phyloP scores from a whole-genome alignment of 64 coral and sea anemone species.

The Porites lutea region DNA sequence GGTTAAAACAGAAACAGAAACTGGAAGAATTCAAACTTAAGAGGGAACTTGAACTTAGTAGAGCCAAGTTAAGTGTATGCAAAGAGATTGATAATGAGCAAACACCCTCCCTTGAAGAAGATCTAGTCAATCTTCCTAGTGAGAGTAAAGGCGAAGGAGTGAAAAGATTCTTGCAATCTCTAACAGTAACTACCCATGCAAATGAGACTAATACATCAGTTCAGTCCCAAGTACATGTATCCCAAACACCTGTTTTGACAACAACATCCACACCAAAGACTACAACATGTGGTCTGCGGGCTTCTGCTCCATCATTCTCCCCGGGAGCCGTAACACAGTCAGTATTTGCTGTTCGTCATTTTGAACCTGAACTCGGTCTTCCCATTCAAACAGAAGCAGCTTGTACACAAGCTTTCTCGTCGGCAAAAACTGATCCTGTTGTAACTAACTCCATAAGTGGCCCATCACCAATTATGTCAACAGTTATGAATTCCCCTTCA shows the following conservation, averaged over 20 bases:
- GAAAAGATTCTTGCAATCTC: background rate
- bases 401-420: background rate
- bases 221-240: background rate
- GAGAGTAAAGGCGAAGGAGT: background rate
- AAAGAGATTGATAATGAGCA: conserved; percentile 7
- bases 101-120: background rate
- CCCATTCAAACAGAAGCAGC: background rate
- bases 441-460: background rate
- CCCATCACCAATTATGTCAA: background rate
- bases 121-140: too few relatives aligned
- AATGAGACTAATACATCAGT: background rate
- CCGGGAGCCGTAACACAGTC: background rate
- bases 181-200: background rate
- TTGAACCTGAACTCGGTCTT: background rate
- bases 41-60: conserved; percentile 53
- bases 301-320: conserved; percentile 13
- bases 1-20: conserved; percentile 36
- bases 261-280: conserved; percentile 14
- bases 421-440: background rate
- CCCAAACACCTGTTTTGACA: background rate
- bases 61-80: conserved; percentile 52
- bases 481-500: background rate
- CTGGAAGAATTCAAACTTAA: conserved; percentile 27
- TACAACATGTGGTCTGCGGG: background rate
- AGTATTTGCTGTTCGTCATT: background rate